Evolutionary conservation across 1,140 invertebrate species (phyloP), one percentile per base, ranked within the genome.

Genomic region (Drosophila sechellia): DNA sequence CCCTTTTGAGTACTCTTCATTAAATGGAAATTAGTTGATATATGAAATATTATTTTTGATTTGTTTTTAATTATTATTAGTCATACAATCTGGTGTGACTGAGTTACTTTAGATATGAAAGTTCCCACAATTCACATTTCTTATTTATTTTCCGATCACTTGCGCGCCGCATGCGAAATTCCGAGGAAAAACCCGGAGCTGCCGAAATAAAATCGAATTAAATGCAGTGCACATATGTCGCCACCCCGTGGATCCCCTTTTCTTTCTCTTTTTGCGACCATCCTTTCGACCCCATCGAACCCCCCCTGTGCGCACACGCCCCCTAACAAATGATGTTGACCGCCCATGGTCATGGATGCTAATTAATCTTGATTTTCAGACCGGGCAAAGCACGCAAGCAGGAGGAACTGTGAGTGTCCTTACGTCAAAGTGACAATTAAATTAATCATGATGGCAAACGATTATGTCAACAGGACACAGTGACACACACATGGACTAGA

Each of bases 351-450:
- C 84, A 79, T 68, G 71, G 66, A 65, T 74, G 69, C 86, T 89
- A 89, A 89, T 89, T 89, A 89, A 89, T 89, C 84, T 89, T 89
- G 84, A 89, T 89, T 89, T 89, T 84, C 48, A 60, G 59, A 52
- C 39, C 37, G 55, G 64, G 60, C 48, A 31, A 34, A n/a, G 39
- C 27, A 46, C 17, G 35, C 43, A 25, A 57, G 68, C 27, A 58
- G 31, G 43, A 43, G 50, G 2, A 45, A 42, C 46, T 15, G 61
- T 35, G 35, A 52, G 55, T 46, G 57, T 50, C 52, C 75, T 87
- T 79, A 66, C 77, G 77, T 89, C 80, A 90, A 89, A 89, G 79
- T 89, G 84, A 89, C 84, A 89, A 89, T 89, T 89, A 89, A 89
- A 89, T 89, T 89, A 89, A 89, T 89, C 84, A 89, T 68, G 83